phyloP scores from a whole-genome alignment of 2,797 vertebrate species.

The Loris lydekkerianus region DNA sequence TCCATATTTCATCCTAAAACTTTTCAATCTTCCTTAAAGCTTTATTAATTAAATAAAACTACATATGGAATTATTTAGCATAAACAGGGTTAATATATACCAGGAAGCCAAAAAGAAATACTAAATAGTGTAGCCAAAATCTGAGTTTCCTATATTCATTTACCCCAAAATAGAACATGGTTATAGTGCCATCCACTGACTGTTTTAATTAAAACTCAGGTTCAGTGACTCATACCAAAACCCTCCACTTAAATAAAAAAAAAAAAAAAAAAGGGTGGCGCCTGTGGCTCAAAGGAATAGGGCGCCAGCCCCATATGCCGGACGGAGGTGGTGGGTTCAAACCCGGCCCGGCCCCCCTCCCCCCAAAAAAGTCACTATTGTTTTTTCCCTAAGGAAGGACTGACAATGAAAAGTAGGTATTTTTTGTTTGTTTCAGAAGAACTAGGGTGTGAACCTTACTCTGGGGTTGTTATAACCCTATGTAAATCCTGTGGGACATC shows the following conservation, averaged over 20 bases:
- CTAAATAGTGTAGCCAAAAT: conserved; percentile 37
- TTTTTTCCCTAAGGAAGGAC: neutral
- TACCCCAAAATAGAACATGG: conserved; percentile 25
- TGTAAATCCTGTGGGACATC: conserved; percentile 33
- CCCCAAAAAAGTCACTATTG: neutral
- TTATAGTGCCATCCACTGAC: conserved; percentile 22
- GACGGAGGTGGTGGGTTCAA: neutral
- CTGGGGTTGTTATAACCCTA: neutral
- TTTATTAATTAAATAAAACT: conserved; percentile 60
- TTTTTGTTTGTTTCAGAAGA: conserved; percentile 41
- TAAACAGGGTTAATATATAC: conserved; percentile 38
- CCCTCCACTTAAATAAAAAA: neutral
- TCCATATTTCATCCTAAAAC: conserved; percentile 51
- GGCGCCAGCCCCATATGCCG: no score
- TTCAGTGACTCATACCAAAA: conserved; percentile 42
- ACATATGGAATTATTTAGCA: conserved; percentile 42
- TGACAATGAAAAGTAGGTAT: neutral
- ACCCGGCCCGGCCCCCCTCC: no score
- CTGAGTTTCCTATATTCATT: conserved; percentile 47
- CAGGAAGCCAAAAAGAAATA: conserved; percentile 63
- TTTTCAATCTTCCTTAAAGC: neutral
- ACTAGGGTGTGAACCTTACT: conserved; percentile 35
- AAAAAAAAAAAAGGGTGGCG: no score
- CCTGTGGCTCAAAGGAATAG: no score
- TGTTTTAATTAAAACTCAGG: conserved; percentile 69